Conservation (phyloP, 2,113 vertebrate species). For the Callorhinus ursinus region DNA sequence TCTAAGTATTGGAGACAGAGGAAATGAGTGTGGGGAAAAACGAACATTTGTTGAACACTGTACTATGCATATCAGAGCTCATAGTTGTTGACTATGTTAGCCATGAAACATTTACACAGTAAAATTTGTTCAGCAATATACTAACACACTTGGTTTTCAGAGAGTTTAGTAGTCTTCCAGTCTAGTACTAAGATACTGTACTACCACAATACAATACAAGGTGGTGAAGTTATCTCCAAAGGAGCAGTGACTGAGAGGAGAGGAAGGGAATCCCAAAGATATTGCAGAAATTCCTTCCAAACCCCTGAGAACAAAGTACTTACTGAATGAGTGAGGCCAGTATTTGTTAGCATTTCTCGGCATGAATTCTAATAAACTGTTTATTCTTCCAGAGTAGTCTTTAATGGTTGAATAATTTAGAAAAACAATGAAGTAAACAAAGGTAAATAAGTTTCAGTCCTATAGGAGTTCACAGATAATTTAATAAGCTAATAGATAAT, state of each 20-base stretch:
- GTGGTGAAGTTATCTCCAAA: not conserved
- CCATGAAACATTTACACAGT: not conserved
- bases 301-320: not conserved
- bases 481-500: not conserved
- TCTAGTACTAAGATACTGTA: too few species aligned
- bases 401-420: not conserved
- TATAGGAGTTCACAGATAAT: not conserved
- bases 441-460: not conserved
- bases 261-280: not conserved
- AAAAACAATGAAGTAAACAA: not conserved
- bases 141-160: not conserved
- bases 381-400: not conserved
- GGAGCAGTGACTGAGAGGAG: not conserved
- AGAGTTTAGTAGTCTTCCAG: not conserved
- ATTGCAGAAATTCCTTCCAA: not conserved
- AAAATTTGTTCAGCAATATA: not conserved
- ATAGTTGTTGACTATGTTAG: not conserved
- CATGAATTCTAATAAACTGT: not conserved
- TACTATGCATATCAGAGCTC: not conserved
- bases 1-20: not conserved
- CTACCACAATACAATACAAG: not conserved
- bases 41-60: not conserved
- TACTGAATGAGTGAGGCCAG: not conserved
- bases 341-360: not conserved
- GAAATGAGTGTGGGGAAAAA: not conserved